These are phyloP conservation scores for Galago senegalensis DNA, from an alignment of 2,797 vertebrate species.

Conservation along the genomic window DNA sequence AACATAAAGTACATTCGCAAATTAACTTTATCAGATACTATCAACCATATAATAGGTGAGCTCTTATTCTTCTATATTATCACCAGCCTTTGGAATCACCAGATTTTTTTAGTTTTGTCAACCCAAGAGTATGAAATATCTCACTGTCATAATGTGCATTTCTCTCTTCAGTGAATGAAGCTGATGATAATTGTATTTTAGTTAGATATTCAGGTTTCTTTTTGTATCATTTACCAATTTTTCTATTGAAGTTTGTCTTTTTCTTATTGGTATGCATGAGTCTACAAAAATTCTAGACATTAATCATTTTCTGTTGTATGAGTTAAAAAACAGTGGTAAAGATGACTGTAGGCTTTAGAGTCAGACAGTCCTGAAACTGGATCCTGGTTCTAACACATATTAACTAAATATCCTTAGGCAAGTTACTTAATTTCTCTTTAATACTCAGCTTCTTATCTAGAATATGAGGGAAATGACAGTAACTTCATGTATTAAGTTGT, in stretches of 20 bases:
- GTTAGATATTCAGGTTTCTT: not conserved
- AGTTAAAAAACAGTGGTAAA: not conserved
- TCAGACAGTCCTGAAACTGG: not conserved
- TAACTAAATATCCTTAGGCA: not conserved
- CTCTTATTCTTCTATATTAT: not conserved
- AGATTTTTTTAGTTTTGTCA: not conserved
- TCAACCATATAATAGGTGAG: not conserved
- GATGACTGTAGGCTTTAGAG: not conserved
- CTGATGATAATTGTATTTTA: not conserved
- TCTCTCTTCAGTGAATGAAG: not conserved
- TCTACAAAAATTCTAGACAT: constrained; percentile 20
- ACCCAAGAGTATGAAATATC: not conserved
- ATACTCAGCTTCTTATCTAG: not conserved
- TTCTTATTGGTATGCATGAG: not conserved
- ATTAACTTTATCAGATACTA: not conserved
- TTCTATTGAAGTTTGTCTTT: not conserved
- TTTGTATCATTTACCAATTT: not conserved
- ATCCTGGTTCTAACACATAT: not conserved
- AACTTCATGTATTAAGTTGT: not conserved
- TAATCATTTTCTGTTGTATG: not conserved
- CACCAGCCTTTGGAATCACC: not conserved
- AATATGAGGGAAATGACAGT: not conserved
- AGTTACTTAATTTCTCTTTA: constrained; percentile 14
- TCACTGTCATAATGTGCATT: not conserved
- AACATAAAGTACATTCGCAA: not conserved